phyloP scores from a whole-genome alignment of 1,140 invertebrate species.

The Coptotermes formosanus region DNA sequence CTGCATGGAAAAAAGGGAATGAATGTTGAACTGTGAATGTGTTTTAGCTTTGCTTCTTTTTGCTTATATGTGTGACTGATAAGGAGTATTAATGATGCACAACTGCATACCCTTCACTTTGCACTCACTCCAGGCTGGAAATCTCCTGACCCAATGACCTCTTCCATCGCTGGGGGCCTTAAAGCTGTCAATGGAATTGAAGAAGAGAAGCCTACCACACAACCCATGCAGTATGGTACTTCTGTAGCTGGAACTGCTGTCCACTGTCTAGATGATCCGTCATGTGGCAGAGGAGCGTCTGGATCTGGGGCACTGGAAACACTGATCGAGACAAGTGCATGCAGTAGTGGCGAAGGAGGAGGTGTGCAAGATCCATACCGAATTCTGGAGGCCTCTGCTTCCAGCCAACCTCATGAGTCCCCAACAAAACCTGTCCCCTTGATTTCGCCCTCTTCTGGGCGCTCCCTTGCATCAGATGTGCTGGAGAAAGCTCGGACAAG shows the following conservation, averaged over 20 bases:
- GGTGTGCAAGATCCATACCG: slow-evolving; percentile 37
- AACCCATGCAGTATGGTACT: slow-evolving; percentile 28
- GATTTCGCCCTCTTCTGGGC: slow-evolving; percentile 51
- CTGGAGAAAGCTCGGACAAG: slow-evolving; percentile 78
- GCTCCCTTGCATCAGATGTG: slow-evolving; percentile 66
- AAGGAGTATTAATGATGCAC: not conserved
- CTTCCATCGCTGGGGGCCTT: slow-evolving; percentile 47
- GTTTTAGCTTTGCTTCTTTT: not conserved
- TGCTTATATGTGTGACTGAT: not conserved
- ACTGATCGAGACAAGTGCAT: not conserved
- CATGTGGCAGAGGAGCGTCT: slow-evolving; percentile 51
- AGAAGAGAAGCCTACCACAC: slow-evolving; percentile 46
- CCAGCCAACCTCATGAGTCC: slow-evolving; percentile 32
- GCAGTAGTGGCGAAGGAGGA: not conserved
- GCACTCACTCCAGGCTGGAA: slow-evolving; percentile 47
- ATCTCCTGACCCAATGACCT: slow-evolving; percentile 50
- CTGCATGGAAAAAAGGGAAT: too few relatives aligned
- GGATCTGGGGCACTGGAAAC: slow-evolving; percentile 32
- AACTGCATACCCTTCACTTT: not conserved
- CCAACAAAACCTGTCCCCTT: slow-evolving; percentile 42
- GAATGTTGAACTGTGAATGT: too few relatives aligned
- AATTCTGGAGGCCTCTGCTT: slow-evolving; percentile 50
- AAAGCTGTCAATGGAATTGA: slow-evolving; percentile 49
- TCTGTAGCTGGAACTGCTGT: slow-evolving; percentile 52
- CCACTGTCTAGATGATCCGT: slow-evolving; percentile 55